Percentiles rank a stretch among this genome's conserved stretches.
These are phyloP conservation scores for Microcaecilia unicolor DNA, from an alignment of 2,797 vertebrate genomes.

Conservation along the genomic window DNA sequence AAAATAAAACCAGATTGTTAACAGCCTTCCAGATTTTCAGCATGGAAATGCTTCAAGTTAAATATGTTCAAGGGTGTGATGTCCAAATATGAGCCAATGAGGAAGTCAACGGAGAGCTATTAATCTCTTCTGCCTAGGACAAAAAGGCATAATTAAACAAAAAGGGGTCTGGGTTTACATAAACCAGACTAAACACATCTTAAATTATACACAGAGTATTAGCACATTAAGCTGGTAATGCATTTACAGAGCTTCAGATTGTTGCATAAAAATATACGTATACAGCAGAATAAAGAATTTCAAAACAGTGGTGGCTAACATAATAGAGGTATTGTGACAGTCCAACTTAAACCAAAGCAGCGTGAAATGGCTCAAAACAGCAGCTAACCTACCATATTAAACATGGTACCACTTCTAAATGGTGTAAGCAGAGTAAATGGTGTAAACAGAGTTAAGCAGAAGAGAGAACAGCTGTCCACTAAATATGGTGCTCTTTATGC, in stretches of 20 bases:
- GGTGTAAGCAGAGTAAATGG: too few species aligned
- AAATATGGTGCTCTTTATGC: too few species aligned
- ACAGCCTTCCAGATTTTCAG: constrained; percentile 15
- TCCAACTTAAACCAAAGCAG: background rate
- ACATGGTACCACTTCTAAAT: too few species aligned
- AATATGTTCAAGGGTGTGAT: constrained; percentile 9
- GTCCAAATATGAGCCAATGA: background rate
- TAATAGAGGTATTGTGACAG: background rate
- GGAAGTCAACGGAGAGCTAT: constrained; percentile 1
- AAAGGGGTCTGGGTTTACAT: background rate
- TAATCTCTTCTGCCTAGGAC: constrained; percentile 1
- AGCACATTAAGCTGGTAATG: too few species aligned
- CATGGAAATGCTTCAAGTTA: constrained; percentile 10
- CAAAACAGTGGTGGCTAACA: background rate
- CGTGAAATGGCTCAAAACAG: too few species aligned
- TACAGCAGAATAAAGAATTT: background rate
- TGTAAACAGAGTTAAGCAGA: too few species aligned
- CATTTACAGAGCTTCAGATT: constrained; percentile 8
- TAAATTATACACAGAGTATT: too few species aligned
- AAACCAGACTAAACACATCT: constrained; percentile 18
- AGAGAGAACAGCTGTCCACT: too few species aligned
- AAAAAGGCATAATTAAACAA: background rate
- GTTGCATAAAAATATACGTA: fast-evolving
- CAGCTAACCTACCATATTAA: too few species aligned
- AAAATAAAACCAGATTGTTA: fast-evolving